Percentiles rank a stretch among this genome's conserved stretches.
Evolutionary conservation across 2,888 invertebrate genomes (phyloP).

Genomic region (Amiota mariae): DNA sequence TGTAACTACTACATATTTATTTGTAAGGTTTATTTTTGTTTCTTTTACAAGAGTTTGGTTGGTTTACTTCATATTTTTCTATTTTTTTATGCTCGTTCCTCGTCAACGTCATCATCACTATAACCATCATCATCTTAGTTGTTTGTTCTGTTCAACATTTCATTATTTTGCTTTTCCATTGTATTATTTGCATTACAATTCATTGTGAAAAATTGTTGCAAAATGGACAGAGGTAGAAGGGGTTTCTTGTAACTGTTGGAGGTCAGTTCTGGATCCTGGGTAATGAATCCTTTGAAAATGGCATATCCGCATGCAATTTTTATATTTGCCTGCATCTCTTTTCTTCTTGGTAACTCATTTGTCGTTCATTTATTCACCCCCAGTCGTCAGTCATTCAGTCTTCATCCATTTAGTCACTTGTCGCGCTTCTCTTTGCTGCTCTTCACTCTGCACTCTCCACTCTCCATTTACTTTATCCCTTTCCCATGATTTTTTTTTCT

Average conservation of each 20-base stretch:
- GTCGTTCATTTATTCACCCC: slow-evolving; percentile 11
- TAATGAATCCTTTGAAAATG: slow-evolving; percentile 37
- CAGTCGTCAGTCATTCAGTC: slow-evolving; percentile 8
- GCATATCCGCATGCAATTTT: slow-evolving; percentile 69
- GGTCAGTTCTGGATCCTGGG: neutral
- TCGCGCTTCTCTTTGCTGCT: neutral
- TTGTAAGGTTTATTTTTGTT: slow-evolving; percentile 35
- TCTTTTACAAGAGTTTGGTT: neutral
- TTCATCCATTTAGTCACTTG: slow-evolving; percentile 43
- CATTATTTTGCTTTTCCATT: slow-evolving; percentile 49
- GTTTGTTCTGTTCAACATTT: slow-evolving; percentile 60
- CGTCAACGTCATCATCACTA: neutral
- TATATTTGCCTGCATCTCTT: slow-evolving; percentile 44
- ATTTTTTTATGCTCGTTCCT: neutral
- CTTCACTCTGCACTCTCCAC: too few relatives aligned
- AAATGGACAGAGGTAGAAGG: neutral
- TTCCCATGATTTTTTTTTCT: slow-evolving; percentile 33
- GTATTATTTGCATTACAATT: slow-evolving; percentile 25
- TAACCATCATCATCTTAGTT: slow-evolving; percentile 38
- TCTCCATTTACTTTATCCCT: neutral
- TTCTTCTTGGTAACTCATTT: too few relatives aligned
- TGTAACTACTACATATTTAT: slow-evolving; percentile 49
- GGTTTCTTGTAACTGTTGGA: neutral
- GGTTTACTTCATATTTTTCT: neutral
- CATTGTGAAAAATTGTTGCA: slow-evolving; percentile 11